Percentiles rank a stretch among this genome's conserved stretches.
Conservation (phyloP, 2,797 vertebrate species). For the Denticeps clupeoides region DNA sequence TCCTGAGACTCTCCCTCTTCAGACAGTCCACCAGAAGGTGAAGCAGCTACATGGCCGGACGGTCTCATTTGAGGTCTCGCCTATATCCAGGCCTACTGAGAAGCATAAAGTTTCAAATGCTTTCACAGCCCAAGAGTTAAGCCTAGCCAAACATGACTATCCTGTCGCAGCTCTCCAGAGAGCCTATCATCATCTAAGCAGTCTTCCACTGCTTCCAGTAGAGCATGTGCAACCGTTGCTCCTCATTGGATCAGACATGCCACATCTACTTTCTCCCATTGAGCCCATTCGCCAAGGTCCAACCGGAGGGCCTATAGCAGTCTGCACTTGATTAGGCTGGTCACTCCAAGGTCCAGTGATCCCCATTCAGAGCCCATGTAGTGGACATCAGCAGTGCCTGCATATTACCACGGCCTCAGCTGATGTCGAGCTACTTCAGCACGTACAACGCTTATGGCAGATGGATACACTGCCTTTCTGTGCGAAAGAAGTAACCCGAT, state of each 20-base stretch:
- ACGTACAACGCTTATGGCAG: slow-evolving; percentile 12
- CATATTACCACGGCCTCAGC: not conserved
- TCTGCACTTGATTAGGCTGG: slow-evolving; percentile 12
- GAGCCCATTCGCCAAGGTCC: slow-evolving; percentile 3
- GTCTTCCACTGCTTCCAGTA: slow-evolving; percentile 3
- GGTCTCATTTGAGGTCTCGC: slow-evolving; percentile 6
- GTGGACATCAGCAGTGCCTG: slow-evolving; percentile 16
- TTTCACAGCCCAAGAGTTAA: slow-evolving; percentile 4
- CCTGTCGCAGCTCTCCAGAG: slow-evolving; percentile 9
- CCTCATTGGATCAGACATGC: slow-evolving; percentile 18
- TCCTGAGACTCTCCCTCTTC: not conserved
- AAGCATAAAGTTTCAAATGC: not conserved
- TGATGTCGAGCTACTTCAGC: not conserved
- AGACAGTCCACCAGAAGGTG: slow-evolving; percentile 12
- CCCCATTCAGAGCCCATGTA: too few species aligned
- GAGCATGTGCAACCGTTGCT: slow-evolving; percentile 11
- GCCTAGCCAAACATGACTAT: slow-evolving; percentile 13
- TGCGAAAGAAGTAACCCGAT: slow-evolving; percentile 2
- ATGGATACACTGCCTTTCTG: slow-evolving; percentile 11
- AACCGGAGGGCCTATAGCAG: slow-evolving; percentile 1
- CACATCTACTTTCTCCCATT: slow-evolving; percentile 14
- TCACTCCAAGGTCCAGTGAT: too few species aligned
- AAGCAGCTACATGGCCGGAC: slow-evolving; percentile 4
- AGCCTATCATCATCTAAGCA: slow-evolving; percentile 3
- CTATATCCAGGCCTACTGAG: not conserved